These are phyloP conservation scores for Pseudomyrmex sp. DNA, from an alignment of 1,140 invertebrate species.

Conservation along the genomic window DNA sequence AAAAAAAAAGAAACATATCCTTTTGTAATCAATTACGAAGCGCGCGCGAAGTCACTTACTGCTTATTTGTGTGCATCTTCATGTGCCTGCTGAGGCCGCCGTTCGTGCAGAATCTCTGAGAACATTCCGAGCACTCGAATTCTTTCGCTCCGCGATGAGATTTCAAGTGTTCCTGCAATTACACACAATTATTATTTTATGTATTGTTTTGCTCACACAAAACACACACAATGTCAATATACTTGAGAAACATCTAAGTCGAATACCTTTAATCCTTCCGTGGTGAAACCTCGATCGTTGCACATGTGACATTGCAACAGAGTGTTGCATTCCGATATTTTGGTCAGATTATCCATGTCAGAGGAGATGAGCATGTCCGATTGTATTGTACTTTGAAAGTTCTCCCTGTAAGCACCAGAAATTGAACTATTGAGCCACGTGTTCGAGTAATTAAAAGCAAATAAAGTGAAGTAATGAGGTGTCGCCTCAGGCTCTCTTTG, in stretches of 20 bases:
- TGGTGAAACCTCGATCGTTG: constrained; percentile 72
- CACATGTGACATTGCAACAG: constrained; percentile 79
- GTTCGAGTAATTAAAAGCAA: not conserved
- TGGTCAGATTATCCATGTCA: constrained; percentile 48
- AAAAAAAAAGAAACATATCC: not conserved
- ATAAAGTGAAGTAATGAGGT: too few species aligned
- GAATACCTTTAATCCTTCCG: constrained; percentile 70
- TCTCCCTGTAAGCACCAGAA: constrained; percentile 82
- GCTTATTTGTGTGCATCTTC: constrained; percentile 78
- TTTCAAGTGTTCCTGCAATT: constrained; percentile 86
- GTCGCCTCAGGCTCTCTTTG: too few species aligned
- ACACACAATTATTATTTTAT: constrained; percentile 45
- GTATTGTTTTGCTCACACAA: not conserved
- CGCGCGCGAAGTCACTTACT: constrained; percentile 63
- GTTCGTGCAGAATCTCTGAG: constrained; percentile 83
- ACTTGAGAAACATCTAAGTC: constrained; percentile 22
- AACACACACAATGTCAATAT: not conserved
- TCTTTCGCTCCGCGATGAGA: constrained; percentile 83
- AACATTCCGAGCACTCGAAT: constrained; percentile 84
- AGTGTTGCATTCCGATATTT: constrained; percentile 44
- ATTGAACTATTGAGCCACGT: constrained; percentile 47
- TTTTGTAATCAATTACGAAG: not conserved
- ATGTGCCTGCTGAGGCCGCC: constrained; percentile 83
- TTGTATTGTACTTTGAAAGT: constrained; percentile 86
- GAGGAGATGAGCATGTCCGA: constrained; percentile 82